phyloP scores from a whole-genome alignment of 2,888 invertebrate species.

The Gastrophysa polygoni region DNA sequence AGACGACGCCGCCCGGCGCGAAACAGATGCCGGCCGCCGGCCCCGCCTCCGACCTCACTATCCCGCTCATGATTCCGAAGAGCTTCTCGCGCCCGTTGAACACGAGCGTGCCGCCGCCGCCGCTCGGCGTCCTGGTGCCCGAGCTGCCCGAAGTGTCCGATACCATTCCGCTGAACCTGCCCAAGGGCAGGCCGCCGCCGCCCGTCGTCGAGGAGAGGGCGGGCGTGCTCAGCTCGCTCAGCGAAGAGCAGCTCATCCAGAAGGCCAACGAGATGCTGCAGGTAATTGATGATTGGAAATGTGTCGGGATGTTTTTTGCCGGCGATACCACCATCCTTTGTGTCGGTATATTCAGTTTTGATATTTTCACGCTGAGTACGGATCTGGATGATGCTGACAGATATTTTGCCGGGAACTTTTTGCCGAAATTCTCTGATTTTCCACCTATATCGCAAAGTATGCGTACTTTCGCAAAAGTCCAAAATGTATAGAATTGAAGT shows the following conservation, averaged over 20 bases:
- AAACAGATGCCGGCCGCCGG: conserved; percentile 31
- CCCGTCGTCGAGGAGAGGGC: conserved; percentile 49
- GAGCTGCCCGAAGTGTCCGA: neutral
- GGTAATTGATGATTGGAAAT: neutral
- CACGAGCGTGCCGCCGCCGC: neutral
- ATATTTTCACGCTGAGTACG: no score
- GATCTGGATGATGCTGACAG: no score
- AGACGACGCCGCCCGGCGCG: neutral
- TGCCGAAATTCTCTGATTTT: no score
- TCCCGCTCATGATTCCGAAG: conserved; percentile 57
- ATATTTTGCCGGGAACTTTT: no score
- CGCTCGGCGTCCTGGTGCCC: neutral
- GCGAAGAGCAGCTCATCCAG: conserved; percentile 54
- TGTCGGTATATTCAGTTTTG: no score
- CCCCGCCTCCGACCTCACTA: conserved; percentile 51
- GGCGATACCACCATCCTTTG: no score
- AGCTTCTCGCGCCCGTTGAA: conserved; percentile 41
- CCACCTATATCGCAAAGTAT: no score
- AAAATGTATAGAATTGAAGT: no score
- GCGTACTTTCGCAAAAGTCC: no score
- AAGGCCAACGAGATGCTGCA: conserved; percentile 63
- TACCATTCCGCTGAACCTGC: conserved; percentile 14
- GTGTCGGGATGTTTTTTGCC: no score
- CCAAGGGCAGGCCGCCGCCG: conserved; percentile 54
- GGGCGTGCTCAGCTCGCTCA: conserved; percentile 27